A percentile compares a stretch with the other conserved stretches of the same genome.
These are phyloP conservation scores for Eolophus roseicapilla DNA, from an alignment of 2,113 vertebrate genomes.

Conservation along the genomic window DNA sequence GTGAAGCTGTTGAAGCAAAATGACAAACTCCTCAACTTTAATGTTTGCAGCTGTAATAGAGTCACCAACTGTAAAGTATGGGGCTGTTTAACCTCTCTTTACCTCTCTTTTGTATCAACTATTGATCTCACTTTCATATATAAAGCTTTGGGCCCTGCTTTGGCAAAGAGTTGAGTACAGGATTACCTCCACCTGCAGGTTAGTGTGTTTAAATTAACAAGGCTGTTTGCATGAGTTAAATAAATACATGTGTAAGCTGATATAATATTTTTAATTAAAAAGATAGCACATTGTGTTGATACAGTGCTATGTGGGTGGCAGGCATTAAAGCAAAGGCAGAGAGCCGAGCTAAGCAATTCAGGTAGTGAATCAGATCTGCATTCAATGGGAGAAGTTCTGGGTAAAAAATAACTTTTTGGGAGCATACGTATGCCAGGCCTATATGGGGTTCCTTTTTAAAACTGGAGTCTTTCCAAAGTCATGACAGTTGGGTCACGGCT, in stretches of 20 bases:
- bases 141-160: background rate
- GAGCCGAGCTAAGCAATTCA: background rate
- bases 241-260: background rate
- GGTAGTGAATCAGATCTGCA: background rate
- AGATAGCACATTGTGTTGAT: background rate
- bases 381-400: background rate
- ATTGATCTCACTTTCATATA: background rate
- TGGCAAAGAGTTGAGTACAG: background rate
- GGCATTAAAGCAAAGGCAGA: background rate
- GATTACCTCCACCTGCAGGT: background rate
- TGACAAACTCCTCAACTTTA: background rate
- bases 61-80: background rate
- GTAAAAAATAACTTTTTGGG: background rate
- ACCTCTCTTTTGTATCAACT: background rate
- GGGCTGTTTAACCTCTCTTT: background rate
- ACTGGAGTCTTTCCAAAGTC: background rate
- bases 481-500: background rate
- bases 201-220: background rate
- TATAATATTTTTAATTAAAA: constrained; percentile 12
- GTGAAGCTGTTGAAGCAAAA: constrained; percentile 17
- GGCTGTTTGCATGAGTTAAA: background rate
- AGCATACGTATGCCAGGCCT: background rate
- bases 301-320: constrained; percentile 8
- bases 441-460: background rate
- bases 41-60: background rate